Base-by-base conservation (phyloP, 2,113 vertebrate genomes). In the Cinclus cinclus region DNA sequence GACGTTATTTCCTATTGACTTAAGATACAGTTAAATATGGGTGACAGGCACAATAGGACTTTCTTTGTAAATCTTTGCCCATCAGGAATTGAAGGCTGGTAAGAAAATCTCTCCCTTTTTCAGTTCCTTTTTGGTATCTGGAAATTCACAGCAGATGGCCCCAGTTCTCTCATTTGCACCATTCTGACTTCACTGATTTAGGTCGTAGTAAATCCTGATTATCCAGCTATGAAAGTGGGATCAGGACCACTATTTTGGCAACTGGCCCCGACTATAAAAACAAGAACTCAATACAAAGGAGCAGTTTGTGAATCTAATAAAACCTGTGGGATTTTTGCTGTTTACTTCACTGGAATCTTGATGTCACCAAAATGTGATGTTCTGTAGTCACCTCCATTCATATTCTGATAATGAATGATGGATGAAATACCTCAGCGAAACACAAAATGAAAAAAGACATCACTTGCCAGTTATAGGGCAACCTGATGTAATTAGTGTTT, bases 71-170 rank as follows among this genome's bases (percentile, higher is more conserved):
- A 68, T 41, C 21, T 88, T 77, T 92, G 35, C 39, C 47, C 28
- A 18, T 87, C 81, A 90, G 79, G 69, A 92, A 68, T 41, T 71
- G 76, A 93, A 75, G 44, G 23, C n/a, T 74, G 18, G 47, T 52
- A 56, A 75, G 73, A 96, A 95, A 83, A 88, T 46, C 35, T 89
- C 46, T 80, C n/a, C 50, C 35, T 80, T 88, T 41, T 90, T 81
- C n/a, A 60, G n/a, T 78, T 90, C 23, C 37, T 71, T 83, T 73
- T 68, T 78, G 64, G 23, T 81, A 37, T 49, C 85, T 86, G 79
- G 39, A 88, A 94, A 92, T 94, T 88, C 73, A 86, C 37, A 89
- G 67, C 83, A 95, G 88, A 92, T 93, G 88, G 76, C 83, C 52
- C 42, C 46, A 60, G 56, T 90, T 96, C 90, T 90, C 58, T 94